Evolutionary conservation across 2,888 invertebrate genomes (phyloP).

Genomic region (Lydus trimaculatus): DNA sequence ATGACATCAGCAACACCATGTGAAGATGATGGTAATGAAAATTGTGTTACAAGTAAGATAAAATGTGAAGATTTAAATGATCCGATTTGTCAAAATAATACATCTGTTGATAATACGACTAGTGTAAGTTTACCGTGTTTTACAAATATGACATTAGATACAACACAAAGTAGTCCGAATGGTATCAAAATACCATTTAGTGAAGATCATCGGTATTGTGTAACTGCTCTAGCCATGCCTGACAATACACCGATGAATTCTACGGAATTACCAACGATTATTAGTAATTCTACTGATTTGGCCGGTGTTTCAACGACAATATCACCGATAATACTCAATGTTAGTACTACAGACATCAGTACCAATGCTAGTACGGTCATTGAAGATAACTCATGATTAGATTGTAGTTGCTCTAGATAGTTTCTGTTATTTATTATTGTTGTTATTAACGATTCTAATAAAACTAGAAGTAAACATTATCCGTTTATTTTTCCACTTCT

Average conservation of each 20-base stretch:
- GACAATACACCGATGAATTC: background rate
- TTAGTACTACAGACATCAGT: background rate
- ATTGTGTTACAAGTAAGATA: slow-evolving; percentile 49
- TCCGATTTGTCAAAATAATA: slow-evolving; percentile 46
- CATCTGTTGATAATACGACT: slow-evolving; percentile 38
- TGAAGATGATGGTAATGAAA: slow-evolving; percentile 41
- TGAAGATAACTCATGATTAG: background rate
- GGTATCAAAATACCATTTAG: slow-evolving; percentile 27
- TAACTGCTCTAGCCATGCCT: slow-evolving; percentile 50
- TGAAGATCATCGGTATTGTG: slow-evolving; percentile 48
- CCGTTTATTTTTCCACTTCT: no score
- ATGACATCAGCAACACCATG: slow-evolving; percentile 49
- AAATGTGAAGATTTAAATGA: slow-evolving; percentile 45
- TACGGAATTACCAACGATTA: background rate
- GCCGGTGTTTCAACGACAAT: background rate
- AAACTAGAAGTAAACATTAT: no score
- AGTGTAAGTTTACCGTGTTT: slow-evolving; percentile 52
- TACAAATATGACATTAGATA: slow-evolving; percentile 49
- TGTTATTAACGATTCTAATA: background rate
- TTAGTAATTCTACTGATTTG: background rate
- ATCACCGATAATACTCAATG: background rate
- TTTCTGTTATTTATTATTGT: background rate
- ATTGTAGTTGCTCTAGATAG: background rate
- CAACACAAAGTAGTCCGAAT: slow-evolving; percentile 22
- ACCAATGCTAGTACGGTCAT: background rate